A percentile compares a stretch with the other conserved stretches of the same genome.
Conservation (phyloP, 2,797 vertebrate species). For the Apodemus agrarius region DNA sequence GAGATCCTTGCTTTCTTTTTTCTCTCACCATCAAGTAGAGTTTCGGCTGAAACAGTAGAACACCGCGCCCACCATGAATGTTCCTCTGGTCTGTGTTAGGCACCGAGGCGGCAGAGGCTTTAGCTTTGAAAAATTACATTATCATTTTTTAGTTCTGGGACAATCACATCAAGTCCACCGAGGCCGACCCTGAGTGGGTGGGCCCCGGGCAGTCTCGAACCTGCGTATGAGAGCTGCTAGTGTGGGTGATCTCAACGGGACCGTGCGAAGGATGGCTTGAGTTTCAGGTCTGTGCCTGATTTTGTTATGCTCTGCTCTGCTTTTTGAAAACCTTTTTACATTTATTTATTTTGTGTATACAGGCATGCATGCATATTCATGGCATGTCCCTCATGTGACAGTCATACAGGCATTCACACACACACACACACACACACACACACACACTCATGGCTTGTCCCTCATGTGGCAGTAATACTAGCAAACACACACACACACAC, state of each 20-base stretch:
- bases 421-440: background rate
- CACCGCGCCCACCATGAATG: background rate
- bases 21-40: constrained; percentile 53
- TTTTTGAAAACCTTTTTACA: background rate
- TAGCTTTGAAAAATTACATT: background rate
- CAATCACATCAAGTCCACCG: constrained; percentile 25
- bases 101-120: constrained; percentile 27
- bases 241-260: background rate
- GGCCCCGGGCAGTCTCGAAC: background rate
- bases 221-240: background rate
- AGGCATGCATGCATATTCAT: no score
- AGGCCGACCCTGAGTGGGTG: background rate
- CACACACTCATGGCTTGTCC: background rate
- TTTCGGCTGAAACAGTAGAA: constrained; percentile 59
- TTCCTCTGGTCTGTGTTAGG: constrained; percentile 34
- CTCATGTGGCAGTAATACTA: background rate
- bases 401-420: background rate
- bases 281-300: background rate
- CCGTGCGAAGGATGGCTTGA: background rate
- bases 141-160: background rate
- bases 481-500: background rate
- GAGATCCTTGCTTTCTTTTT: background rate
- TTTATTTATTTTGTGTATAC: background rate
- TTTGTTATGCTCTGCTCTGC: background rate
- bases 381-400: no score